Conservation (phyloP, 2,113 vertebrate genomes). For the Bubo blakistoni region DNA sequence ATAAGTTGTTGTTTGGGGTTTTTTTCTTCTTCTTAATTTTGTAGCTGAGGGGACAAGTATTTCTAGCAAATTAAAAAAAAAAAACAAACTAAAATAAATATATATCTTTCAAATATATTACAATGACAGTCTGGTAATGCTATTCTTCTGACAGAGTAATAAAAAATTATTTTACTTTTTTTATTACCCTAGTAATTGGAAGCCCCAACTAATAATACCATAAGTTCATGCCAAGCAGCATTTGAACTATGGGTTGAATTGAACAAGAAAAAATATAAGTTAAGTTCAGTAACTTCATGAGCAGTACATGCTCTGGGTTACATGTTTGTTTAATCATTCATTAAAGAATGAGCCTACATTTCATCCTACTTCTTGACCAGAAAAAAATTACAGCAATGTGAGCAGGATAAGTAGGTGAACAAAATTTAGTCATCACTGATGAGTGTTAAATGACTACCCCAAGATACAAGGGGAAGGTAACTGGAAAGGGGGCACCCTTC, state of each 20-base stretch:
- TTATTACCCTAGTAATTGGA: not conserved
- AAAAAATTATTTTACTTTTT: not conserved
- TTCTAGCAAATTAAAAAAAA: not conserved
- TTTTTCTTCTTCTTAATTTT: not conserved
- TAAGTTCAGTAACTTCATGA: not conserved
- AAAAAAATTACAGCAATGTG: not conserved
- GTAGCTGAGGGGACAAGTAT: not conserved
- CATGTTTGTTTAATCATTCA: not conserved
- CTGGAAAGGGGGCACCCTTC: not conserved
- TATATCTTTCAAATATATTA: not conserved
- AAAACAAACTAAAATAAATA: not conserved
- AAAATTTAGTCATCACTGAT: not conserved
- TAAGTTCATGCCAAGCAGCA: not conserved
- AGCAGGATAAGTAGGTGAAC: not conserved
- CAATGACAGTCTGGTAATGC: not conserved
- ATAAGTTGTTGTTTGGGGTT: not conserved
- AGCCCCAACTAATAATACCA: not conserved
- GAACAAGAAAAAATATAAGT: not conserved
- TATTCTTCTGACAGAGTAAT: not conserved
- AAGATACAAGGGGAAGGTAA: not conserved
- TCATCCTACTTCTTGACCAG: not conserved
- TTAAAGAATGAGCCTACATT: not conserved
- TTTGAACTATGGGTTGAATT: not conserved
- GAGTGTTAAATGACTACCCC: not conserved
- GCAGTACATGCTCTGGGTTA: not conserved